Evolutionary conservation across 2,113 vertebrate species (phyloP).

Genomic region (Aplodontia rufa): DNA sequence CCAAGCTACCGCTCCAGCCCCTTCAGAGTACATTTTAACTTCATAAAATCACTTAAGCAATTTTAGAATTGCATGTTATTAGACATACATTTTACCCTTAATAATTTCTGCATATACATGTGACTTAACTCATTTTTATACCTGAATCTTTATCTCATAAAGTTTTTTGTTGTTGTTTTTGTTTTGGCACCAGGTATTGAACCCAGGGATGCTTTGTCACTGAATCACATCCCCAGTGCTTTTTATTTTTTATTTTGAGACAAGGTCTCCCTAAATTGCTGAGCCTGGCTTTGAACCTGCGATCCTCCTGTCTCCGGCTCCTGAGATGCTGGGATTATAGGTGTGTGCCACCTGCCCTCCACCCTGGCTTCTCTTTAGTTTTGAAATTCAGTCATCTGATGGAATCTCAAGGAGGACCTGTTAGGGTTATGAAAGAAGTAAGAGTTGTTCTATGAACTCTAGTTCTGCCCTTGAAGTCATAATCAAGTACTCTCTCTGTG

Average conservation of each 20-base stretch:
- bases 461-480: background rate
- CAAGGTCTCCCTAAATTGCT: background rate
- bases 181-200: too few species aligned
- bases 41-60: background rate
- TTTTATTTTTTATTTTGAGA: background rate
- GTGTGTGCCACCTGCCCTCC: too few species aligned
- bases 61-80: background rate
- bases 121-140: background rate
- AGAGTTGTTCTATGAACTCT: background rate
- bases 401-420: background rate
- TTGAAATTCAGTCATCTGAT: slow-evolving; percentile 2
- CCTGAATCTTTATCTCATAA: background rate
- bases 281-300: background rate
- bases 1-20: too few species aligned
- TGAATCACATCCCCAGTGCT: background rate
- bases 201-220: background rate
- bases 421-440: background rate
- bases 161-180: too few species aligned
- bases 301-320: background rate
- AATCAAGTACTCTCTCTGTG: background rate
- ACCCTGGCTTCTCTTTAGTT: background rate
- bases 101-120: background rate
- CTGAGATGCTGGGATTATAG: background rate
- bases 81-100: background rate
- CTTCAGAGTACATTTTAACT: background rate